A percentile compares a stretch with the other conserved stretches of the same genome.
Evolutionary conservation across 2,888 invertebrate species (phyloP).

Genomic region (Phalangium opilio): DNA sequence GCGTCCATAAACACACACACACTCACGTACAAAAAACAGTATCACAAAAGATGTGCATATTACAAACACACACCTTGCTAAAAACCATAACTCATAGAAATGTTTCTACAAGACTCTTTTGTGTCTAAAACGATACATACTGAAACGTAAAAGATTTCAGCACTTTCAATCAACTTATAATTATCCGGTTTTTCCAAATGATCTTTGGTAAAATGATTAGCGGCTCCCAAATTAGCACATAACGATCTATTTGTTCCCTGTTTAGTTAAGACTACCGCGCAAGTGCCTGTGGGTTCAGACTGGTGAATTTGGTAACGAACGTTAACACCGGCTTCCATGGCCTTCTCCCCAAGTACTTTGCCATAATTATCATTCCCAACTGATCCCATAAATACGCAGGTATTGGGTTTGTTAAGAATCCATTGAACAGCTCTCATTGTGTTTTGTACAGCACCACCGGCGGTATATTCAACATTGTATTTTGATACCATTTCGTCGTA

Average conservation of each 20-base stretch:
- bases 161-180: constrained; percentile 53
- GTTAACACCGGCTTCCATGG: constrained; percentile 65
- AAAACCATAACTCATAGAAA: too few relatives aligned
- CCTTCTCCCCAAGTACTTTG: constrained; percentile 60
- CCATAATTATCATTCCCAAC: constrained; percentile 84
- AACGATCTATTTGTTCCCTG: constrained; percentile 43
- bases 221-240: constrained; percentile 90
- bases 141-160: constrained; percentile 73
- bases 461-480: constrained; percentile 69
- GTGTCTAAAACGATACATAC: constrained; percentile 39
- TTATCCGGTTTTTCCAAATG: constrained; percentile 64
- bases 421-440: constrained; percentile 74
- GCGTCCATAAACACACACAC: too few relatives aligned
- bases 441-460: constrained; percentile 94
- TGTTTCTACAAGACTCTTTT: too few relatives aligned
- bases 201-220: constrained; percentile 45
- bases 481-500: constrained; percentile 60
- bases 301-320: constrained; percentile 69
- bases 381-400: constrained; percentile 81
- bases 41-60: too few relatives aligned
- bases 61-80: too few relatives aligned
- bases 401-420: constrained; percentile 63
- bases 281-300: constrained; percentile 76
- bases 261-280: constrained; percentile 78
- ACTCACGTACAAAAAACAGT: too few relatives aligned